Percentiles rank a stretch among this genome's conserved stretches.
These are phyloP conservation scores for Encarsia formosa DNA, from an alignment of 2,888 invertebrate genomes.

Conservation along the genomic window DNA sequence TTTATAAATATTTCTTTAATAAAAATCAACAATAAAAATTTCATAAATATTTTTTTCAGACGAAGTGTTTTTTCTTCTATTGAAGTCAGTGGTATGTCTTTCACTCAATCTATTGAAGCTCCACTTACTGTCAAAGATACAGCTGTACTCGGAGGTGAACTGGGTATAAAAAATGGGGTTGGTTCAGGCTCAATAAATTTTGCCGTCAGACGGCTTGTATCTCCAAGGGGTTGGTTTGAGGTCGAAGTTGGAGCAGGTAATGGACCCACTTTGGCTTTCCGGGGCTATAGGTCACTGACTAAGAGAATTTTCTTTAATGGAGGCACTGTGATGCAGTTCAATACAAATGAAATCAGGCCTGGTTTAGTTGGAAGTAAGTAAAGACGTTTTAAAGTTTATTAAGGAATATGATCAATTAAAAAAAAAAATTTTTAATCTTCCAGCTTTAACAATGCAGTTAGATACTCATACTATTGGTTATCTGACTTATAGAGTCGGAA, in stretches of 20 bases:
- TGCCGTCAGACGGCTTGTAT: slow-evolving; percentile 71
- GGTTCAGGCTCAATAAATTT: slow-evolving; percentile 75
- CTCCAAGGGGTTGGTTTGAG: slow-evolving; percentile 85
- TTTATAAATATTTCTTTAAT: neutral
- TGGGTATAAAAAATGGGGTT: slow-evolving; percentile 84
- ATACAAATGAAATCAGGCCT: slow-evolving; percentile 71
- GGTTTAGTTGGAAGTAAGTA: slow-evolving; percentile 72
- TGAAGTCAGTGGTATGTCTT: slow-evolving; percentile 90
- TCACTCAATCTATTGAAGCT: slow-evolving; percentile 89
- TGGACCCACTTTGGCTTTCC: slow-evolving; percentile 73
- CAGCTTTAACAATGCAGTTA: slow-evolving; percentile 79
- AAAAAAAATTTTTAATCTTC: slow-evolving; percentile 47
- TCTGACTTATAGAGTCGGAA: slow-evolving; percentile 72
- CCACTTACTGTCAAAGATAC: slow-evolving; percentile 85
- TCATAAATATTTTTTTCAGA: slow-evolving; percentile 36
- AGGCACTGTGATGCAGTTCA: slow-evolving; percentile 71
- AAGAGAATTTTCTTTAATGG: slow-evolving; percentile 73
- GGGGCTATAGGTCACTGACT: slow-evolving; percentile 73
- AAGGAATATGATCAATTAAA: slow-evolving; percentile 5
- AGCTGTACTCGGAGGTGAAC: slow-evolving; percentile 74
- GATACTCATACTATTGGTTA: slow-evolving; percentile 86
- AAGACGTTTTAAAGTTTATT: neutral
- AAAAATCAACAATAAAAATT: neutral
- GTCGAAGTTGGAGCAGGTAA: slow-evolving; percentile 80
- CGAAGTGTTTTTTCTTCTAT: slow-evolving; percentile 65